Base-by-base conservation (phyloP, 2,888 invertebrate species). In the Sphaeridia pumilis region DNA sequence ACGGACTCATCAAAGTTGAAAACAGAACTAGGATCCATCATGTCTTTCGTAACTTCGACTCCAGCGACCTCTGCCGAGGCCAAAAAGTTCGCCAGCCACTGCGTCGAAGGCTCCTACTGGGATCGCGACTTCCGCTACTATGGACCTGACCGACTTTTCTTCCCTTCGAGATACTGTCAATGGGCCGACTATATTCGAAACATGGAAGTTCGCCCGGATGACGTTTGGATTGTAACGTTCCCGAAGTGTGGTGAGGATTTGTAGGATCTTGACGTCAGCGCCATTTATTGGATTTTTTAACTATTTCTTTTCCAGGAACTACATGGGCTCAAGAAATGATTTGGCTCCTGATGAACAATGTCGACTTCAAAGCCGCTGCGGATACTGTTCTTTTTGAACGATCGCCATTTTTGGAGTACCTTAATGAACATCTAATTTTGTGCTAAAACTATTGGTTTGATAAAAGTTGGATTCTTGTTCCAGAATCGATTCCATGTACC, bases 291-390 rank as follows among this genome's bases (percentile, higher is more conserved):
- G n/a, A n/a, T n/a, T n/a, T 51, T 55, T 43, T n/a, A 14, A 14
- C 21, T 12, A 43, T 46, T 26, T 46, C 45, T 55, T 41, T 65
- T 66, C 26, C 58, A 85, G 85, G 86, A 14, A 90, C 90, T 22
- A 92, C 92, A 1, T 93, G 92, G 92, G 80, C 84, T 1, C 89
- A 90, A 68, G 92, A 93, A 74, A 88, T 93, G 81, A 80, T 87
- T 2, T 93, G 89, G 84, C 75, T 89, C n/a, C 78, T 93, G 54
- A 81, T 82, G 3, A 84, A 87, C 65, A 78, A 84, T 64, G 73
- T 87, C 58, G 80, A 93, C 68, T 86, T 81, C 65, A 80, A 83
- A 65, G 78, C 77, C 22, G 86, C 87, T 1, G 79, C 79, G 66
- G 78, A 77, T 55, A 63, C 70, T 64, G 63, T 68, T 7, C 67